Evolutionary conservation across 1,140 invertebrate genomes (phyloP), one percentile per base, ranked within the genome.

Genomic region (Ylistrum balloti): DNA sequence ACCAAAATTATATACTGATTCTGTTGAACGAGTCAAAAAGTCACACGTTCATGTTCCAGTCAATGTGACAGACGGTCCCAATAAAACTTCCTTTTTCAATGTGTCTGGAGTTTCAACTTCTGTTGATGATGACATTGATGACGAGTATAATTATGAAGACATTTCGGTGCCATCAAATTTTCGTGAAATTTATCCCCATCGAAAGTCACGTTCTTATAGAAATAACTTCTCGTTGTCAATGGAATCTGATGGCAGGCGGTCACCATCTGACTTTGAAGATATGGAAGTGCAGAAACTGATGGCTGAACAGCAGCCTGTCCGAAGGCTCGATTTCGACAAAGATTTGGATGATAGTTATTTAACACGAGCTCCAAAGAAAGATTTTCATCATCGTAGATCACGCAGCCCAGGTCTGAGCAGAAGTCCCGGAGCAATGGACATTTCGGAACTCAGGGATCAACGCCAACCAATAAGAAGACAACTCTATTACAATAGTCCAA

Each of bases 151-250:
- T 41, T 93, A 90, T 86, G 93, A 95, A 13, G 93, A 94, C 33
- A 87, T 93, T 56, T 95, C 90, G n/a, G 90, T 93, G 33, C 90
- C 90, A n/a, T 91, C 91, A 56, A 88, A 87, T 20, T 91, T 89
- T 38, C 92, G 92, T 33, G 94, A 95, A 90, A 95, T 95, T 34
- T 95, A 95, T 86, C 95, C 95, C 28, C 95, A 95, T 90, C 91
- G 95, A 74, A 94, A 92, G 45, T 88, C 92, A 48, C 89, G 88
- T 85, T 93, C 93, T 28, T 92, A 92, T 87, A 91, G 89, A 33
- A 88, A 92, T 48, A 92, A 93, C 35, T 92, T 91, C 85, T 91
- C 92, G 33, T 88, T 88, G 33, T 90, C 90, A 56, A 85, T 86
- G 45, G 89, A 92, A 89, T 85, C 86, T n/a, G 92, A 92, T 10